phyloP scores from a whole-genome alignment of 1,140 invertebrate species.

The Dermatophagoides farinae region DNA sequence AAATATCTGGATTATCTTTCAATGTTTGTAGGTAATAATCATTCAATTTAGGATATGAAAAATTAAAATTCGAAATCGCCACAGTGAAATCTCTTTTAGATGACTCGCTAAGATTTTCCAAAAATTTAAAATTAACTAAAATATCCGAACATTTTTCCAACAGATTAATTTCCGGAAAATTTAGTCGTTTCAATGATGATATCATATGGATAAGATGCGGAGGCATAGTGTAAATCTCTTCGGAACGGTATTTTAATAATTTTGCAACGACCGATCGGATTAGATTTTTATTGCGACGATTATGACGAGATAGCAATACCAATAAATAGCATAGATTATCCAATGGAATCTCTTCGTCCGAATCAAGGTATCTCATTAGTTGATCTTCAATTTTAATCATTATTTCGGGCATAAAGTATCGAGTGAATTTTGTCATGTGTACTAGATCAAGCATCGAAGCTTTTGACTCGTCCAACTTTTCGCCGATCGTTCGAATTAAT shows the following conservation, averaged over 20 bases:
- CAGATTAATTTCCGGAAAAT: constrained; percentile 7
- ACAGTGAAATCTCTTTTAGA: not conserved
- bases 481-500: not conserved
- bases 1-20: not conserved
- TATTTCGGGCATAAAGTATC: not conserved
- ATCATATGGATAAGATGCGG: constrained; percentile 4
- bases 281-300: constrained; percentile 2
- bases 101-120: not conserved
- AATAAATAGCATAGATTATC: constrained; percentile 6
- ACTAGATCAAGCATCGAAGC: not conserved
- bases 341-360: not conserved
- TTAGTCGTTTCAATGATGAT: constrained; percentile 1
- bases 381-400: constrained; percentile 3
- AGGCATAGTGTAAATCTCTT: not conserved
- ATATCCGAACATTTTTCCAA: constrained; percentile 6
- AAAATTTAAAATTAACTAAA: constrained; percentile 3
- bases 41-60: constrained; percentile 1
- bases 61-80: constrained; percentile 3
- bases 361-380: not conserved
- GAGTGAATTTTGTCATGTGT: not conserved
- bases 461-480: not conserved
- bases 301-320: not conserved
- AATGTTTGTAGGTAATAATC: constrained; percentile 6
- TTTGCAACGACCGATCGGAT: not conserved
- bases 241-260: not conserved